These are phyloP conservation scores for Porphyrio hochstetteri DNA, from an alignment of 2,113 vertebrate genomes.

Conservation along the genomic window DNA sequence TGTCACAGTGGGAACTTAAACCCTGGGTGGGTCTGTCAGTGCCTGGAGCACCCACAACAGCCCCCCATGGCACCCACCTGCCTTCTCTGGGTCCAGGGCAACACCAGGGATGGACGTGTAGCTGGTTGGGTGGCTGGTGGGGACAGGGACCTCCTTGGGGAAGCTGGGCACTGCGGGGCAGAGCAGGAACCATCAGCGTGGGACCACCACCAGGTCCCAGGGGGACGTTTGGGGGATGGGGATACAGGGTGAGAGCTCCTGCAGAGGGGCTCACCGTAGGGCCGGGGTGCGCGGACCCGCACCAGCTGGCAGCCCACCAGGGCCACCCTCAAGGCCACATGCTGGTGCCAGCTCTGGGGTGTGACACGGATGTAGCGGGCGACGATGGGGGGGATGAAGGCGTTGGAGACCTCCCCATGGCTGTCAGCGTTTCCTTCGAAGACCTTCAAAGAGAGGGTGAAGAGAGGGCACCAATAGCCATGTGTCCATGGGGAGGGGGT, in stretches of 20 bases:
- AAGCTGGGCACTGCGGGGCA: background rate
- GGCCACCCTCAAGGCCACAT: slow-evolving; percentile 72
- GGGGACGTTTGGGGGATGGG: rapidly evolving
- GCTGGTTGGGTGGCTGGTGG: background rate
- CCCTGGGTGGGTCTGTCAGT: rapidly evolving
- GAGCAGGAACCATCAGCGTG: rapidly evolving
- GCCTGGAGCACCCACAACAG: background rate
- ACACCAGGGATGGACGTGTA: background rate
- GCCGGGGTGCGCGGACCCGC: background rate
- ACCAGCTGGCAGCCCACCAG: slow-evolving; percentile 78
- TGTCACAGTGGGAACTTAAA: background rate
- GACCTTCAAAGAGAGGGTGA: slow-evolving; percentile 54
- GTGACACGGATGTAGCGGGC: slow-evolving; percentile 80
- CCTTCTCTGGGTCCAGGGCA: background rate
- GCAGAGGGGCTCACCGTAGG: background rate
- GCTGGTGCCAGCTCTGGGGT: slow-evolving; percentile 75
- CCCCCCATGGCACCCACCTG: background rate
- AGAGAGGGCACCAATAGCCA: rapidly evolving
- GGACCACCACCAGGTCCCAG: rapidly evolving
- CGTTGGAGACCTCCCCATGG: slow-evolving; percentile 74
- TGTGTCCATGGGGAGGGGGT: rapidly evolving
- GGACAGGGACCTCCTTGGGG: background rate
- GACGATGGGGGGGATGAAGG: slow-evolving; percentile 78
- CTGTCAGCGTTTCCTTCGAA: slow-evolving; percentile 80
- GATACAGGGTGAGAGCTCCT: too few species aligned